phyloP scores from a whole-genome alignment of 2,888 invertebrate genomes.

The Pristionchus arcanus region DNA sequence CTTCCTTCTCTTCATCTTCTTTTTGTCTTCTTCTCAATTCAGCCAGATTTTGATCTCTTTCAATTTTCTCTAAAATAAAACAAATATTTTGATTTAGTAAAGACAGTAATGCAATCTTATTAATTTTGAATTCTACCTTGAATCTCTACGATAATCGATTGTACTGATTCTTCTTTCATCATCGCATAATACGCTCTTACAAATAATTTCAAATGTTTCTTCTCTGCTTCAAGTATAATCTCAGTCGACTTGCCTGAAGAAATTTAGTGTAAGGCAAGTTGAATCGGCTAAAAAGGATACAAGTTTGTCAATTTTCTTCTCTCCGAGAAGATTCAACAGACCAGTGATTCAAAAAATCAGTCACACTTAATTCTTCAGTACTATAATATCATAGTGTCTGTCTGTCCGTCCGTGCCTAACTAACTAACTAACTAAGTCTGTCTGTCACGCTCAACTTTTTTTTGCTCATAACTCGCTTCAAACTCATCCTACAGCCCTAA shows the following conservation, averaged over 20 bases:
- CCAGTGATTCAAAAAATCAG: too few species aligned
- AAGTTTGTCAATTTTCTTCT: too few species aligned
- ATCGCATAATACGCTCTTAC: not conserved
- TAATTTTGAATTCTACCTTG: not conserved
- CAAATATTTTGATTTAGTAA: not conserved
- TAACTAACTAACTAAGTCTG: too few species aligned
- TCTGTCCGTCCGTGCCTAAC: too few species aligned
- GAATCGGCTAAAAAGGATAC: too few species aligned
- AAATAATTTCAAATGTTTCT: not conserved
- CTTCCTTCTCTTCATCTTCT: not conserved
- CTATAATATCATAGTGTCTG: too few species aligned
- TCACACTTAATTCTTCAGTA: too few species aligned
- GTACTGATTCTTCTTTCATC: not conserved
- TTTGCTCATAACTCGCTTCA: too few species aligned
- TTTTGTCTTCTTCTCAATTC: not conserved
- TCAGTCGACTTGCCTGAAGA: not conserved
- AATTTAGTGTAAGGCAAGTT: too few species aligned
- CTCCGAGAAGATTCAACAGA: too few species aligned
- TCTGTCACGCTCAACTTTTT: too few species aligned
- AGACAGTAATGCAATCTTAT: not conserved
- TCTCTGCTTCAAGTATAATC: not conserved
- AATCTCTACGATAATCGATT: not conserved
- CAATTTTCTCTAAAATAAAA: not conserved
- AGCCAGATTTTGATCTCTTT: not conserved
- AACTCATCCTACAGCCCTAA: too few species aligned